Base-by-base conservation (phyloP, 2,888 invertebrate species). In the Megaustenia siamemsis region DNA sequence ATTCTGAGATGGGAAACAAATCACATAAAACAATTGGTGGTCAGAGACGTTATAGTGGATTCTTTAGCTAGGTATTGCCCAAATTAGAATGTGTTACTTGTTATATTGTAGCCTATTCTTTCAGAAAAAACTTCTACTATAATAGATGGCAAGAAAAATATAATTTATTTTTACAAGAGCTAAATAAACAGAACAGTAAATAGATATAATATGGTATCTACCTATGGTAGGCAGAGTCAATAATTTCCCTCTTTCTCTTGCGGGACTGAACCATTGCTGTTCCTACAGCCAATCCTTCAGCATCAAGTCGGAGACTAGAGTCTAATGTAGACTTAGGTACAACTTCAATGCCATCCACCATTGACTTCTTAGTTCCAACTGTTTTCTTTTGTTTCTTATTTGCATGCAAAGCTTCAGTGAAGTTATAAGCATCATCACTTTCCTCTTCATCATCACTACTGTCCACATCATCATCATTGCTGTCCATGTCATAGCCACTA, bases 191-290 rank as follows among this genome's bases (percentile, higher is more conserved):
- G n/a, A n/a, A n/a, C n/a, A n/a, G n/a, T n/a, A n/a, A n/a, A n/a
- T n/a, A n/a, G n/a, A n/a, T n/a, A n/a, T n/a, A n/a, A n/a, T 63
- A n/a, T 32, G 49, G 18, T 32, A 73, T 49, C 2, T 8, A 94
- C 90, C 98, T 96, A 94, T 99, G 98, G 97, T 98, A 99, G 0
- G 96, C 98, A 78, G 96, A 96, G 93, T 99, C 99, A 18, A 97
- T 95, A 18, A 99, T 94, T 93, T 99, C 98, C 56, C 98, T 96
- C 91, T 97, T 97, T 24, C 96, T 96, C 94, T 98, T 99, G 93
- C 96, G 96, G 60, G 98, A 98, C 83, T 97, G 96, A 10, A 97
- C 96, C 95, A 99, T 95, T 94, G 98, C 95, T 0, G 98, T 96
- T 1, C 98, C 99, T 56, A 99, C 94, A 0, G 99, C 99, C 88